Conservation (phyloP, 2,888 invertebrate genomes). For the Halictus quadricinctus region DNA sequence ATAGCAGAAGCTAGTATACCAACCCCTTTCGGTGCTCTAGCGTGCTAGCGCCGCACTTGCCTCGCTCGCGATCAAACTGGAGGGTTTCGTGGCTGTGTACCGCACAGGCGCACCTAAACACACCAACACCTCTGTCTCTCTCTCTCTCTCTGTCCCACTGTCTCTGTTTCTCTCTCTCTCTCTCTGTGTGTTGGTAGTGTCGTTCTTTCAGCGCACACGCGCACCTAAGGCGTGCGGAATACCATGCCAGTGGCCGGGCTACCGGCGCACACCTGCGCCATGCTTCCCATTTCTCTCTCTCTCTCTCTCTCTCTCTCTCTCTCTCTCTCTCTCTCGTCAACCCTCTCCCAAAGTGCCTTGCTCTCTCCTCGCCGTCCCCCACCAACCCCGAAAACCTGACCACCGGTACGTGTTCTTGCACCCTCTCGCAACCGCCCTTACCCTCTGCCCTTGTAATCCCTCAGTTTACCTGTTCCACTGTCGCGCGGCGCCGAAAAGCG, state of each 20-base stretch:
- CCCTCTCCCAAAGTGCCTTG: background rate
- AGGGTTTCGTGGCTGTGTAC: constrained; percentile 27
- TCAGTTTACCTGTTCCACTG: background rate
- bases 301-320: background rate
- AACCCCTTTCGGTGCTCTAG: background rate
- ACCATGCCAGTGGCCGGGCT: constrained; percentile 74
- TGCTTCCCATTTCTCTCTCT: constrained; percentile 48
- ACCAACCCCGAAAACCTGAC: constrained; percentile 18
- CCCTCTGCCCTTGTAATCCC: background rate
- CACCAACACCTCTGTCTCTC: background rate
- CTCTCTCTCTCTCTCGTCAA: background rate
- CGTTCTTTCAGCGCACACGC: constrained; percentile 51
- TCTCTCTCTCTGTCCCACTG: background rate
- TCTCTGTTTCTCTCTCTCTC: background rate
- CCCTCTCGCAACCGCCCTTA: constrained; percentile 1
- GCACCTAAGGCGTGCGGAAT: constrained; percentile 65
- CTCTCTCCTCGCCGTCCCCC: background rate
- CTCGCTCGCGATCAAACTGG: constrained; percentile 39
- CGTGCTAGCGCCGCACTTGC: constrained; percentile 1
- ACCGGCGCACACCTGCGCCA: constrained; percentile 77
- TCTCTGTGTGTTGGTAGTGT: background rate
- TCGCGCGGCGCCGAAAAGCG: background rate
- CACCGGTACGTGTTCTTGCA: constrained; percentile 7
- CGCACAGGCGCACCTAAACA: constrained; percentile 42
- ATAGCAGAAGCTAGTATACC: constrained; percentile 5